These are phyloP conservation scores for Nyctibius bracteatus DNA, from an alignment of 2,113 vertebrate species.

Conservation along the genomic window DNA sequence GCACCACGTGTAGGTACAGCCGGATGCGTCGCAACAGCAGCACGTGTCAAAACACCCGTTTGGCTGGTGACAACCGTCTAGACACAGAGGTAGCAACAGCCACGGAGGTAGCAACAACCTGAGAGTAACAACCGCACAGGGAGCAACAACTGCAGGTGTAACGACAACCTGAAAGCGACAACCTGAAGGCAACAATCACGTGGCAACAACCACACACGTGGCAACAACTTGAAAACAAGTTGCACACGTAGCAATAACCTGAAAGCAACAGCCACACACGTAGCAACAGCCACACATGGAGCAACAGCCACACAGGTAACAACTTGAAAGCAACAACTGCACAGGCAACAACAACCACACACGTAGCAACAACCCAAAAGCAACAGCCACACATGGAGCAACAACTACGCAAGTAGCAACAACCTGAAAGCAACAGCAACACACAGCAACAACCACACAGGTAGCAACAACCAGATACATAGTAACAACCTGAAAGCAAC, in stretches of 20 bases:
- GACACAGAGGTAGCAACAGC: neutral
- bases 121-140: no score
- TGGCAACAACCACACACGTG: neutral
- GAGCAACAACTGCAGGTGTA: no score
- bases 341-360: neutral
- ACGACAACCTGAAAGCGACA: no score
- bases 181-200: neutral
- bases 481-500: neutral
- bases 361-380: neutral
- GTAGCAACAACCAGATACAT: no score
- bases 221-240: neutral
- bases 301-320: neutral
- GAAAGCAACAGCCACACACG: neutral
- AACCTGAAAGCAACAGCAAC: no score
- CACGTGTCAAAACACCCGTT: neutral
- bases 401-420: neutral
- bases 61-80: fast-evolving
- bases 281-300: no score
- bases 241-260: neutral
- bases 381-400: neutral
- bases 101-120: neutral
- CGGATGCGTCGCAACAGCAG: fast-evolving
- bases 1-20: neutral
- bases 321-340: neutral
- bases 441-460: fast-evolving